These are phyloP conservation scores for Gadus macrocephalus DNA, from an alignment of 2,113 vertebrate genomes.

Conservation along the genomic window DNA sequence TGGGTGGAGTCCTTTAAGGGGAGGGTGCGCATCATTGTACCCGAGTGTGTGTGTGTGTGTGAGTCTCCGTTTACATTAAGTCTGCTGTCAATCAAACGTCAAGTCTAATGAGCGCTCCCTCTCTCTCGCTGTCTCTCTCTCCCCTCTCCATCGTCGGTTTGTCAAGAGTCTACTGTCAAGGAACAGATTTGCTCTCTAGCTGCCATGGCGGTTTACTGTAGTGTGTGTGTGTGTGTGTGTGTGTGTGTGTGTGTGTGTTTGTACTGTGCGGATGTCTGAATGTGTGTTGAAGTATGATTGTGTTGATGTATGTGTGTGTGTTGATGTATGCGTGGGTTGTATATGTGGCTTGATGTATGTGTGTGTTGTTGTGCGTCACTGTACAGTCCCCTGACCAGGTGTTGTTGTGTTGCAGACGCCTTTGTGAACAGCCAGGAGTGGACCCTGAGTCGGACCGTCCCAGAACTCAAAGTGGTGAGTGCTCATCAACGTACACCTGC, in stretches of 20 bases:
- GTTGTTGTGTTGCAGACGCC: slow-evolving; percentile 81
- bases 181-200: too few relatives aligned
- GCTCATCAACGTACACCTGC: background rate
- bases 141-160: too few relatives aligned
- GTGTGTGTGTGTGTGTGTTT: too few relatives aligned
- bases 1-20: slow-evolving; percentile 41
- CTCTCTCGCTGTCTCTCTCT: too few relatives aligned
- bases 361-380: slow-evolving; percentile 3
- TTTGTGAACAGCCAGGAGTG: slow-evolving; percentile 99
- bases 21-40: background rate
- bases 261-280: too few relatives aligned
- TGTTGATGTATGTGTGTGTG: background rate
- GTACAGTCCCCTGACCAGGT: slow-evolving; percentile 6
- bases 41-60: slow-evolving; percentile 8
- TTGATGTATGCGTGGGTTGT: slow-evolving; percentile 1
- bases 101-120: too few relatives aligned
- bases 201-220: too few relatives aligned
- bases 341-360: background rate
- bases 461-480: slow-evolving; percentile 99
- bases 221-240: too few relatives aligned
- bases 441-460: slow-evolving; percentile 91
- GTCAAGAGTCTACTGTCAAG: too few relatives aligned
- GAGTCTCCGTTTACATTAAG: background rate
- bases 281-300: background rate
- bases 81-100: too few relatives aligned